These are phyloP conservation scores for Platycheirus rosarum DNA, from an alignment of 2,888 invertebrate species.

Conservation along the genomic window DNA sequence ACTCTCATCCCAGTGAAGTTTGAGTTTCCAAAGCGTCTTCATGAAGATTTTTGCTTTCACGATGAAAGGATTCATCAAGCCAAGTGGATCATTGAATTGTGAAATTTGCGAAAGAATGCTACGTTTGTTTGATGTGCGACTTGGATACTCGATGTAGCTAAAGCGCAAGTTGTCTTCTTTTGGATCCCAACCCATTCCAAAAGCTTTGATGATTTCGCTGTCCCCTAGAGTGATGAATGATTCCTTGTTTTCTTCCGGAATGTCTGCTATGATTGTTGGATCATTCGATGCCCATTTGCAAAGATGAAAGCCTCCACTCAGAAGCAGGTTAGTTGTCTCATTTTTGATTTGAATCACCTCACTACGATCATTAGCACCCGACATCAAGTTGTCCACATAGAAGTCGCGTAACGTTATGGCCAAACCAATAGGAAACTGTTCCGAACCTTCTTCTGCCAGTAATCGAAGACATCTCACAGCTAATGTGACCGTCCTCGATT, in stretches of 20 bases:
- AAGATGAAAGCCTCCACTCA: conserved; percentile 3
- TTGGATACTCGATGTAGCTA: conserved; percentile 12
- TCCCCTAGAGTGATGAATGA: conserved; percentile 35
- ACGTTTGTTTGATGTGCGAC: conserved; percentile 45
- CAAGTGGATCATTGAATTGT: conserved; percentile 42
- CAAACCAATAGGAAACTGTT: conserved; percentile 25
- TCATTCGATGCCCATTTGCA: conserved; percentile 34
- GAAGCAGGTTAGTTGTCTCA: conserved; percentile 7
- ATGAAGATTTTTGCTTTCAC: conserved; percentile 48
- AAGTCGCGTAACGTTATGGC: conserved; percentile 25
- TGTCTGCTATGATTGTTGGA: conserved; percentile 2
- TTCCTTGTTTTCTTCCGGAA: conserved; percentile 10
- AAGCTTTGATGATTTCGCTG: conserved; percentile 32
- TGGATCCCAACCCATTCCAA: conserved; percentile 56
- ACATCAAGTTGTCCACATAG: conserved; percentile 57
- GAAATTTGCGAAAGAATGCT: conserved; percentile 50
- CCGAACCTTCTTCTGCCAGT: conserved; percentile 21
- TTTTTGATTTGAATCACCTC: not conserved
- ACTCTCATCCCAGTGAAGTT: conserved; percentile 9
- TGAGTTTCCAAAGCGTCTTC: conserved; percentile 9
- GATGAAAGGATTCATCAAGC: conserved; percentile 49
- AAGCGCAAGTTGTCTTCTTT: conserved; percentile 36
- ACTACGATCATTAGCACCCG: conserved; percentile 35
- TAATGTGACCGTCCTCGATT: conserved; percentile 45
- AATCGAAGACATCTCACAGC: conserved; percentile 20